Base-by-base conservation (phyloP, 2,797 vertebrate genomes). In the Cuniculus paca region DNA sequence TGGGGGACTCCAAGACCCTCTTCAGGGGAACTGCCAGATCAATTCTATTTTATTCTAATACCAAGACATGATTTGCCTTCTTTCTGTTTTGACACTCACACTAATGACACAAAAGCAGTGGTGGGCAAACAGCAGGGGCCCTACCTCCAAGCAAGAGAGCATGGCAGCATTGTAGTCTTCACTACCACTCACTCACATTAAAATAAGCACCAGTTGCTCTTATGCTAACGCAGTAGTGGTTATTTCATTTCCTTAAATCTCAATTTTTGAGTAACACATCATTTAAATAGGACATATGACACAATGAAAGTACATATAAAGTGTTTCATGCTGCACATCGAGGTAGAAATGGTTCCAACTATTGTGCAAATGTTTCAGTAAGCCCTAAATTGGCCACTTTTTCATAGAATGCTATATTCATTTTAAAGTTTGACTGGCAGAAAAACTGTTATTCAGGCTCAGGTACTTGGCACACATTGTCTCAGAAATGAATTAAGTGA, bases 341-440 rank as follows among this genome's bases (percentile, higher is more conserved):
- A 61, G 68, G 20, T 28, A 1, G 48, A 77, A 65, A 1, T 9
- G 48, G 45, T 14, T 65, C 82, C 48, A 45, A 26, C 60, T 50
- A 19, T 10, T 16, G 4, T 48, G 45, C 34, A 68, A 58, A 79
- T 22, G 26, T 68, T 22, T 13, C 28, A 54, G 36, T 11, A 31
- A 34, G 5, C 75, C 11, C 42, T 78, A 85, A 74, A 58, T 60
- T 78, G 50, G 14, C 50, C 26, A 56, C 28, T 22, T 75, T 72
- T 42, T 17, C 52, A 36, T 6, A 14, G 31, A 85, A 61, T 13
- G 26, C 36, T 39, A 39, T 61, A 94, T 95, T 68, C 77, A 54
- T 70, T 77, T 48, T 19, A 96, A 68, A 78, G 34, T 77, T 74
- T 89, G 50, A 95, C 80, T 48, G 81, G 83, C 31, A 84, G 54